Evolutionary conservation across 2,113 vertebrate species (phyloP).

Genomic region (Barnardius zonarius): DNA sequence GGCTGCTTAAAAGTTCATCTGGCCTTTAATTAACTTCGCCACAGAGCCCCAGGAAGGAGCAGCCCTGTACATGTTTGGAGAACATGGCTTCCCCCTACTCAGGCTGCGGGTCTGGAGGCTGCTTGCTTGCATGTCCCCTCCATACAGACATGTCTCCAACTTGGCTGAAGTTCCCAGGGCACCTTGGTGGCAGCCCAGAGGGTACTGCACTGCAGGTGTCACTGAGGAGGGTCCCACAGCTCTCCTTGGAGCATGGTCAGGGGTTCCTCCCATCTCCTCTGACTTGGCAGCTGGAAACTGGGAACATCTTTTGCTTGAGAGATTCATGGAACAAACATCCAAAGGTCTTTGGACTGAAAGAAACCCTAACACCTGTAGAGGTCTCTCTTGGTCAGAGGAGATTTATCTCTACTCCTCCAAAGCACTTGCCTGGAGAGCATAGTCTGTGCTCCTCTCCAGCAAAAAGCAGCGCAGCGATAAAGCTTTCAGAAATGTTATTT

Average conservation of each 20-base stretch:
- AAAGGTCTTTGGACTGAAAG: not conserved
- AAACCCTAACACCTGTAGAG: not conserved
- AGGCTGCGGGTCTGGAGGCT: not conserved
- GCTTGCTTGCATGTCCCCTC: not conserved
- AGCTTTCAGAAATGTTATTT: not conserved
- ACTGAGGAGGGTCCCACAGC: rapidly evolving
- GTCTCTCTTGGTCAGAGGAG: slow-evolving; percentile 30
- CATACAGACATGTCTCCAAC: rapidly evolving
- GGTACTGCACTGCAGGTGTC: not conserved
- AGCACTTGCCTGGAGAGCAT: rapidly evolving
- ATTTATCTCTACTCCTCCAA: not conserved
- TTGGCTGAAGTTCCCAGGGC: rapidly evolving
- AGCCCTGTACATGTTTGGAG: rapidly evolving
- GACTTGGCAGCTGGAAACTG: not conserved
- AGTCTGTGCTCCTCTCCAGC: not conserved
- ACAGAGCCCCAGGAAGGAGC: not conserved
- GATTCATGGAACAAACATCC: not conserved
- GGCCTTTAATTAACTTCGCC: not conserved
- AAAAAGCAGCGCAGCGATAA: not conserved
- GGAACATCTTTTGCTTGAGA: not conserved
- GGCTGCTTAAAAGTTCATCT: not conserved
- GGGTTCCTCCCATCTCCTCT: not conserved
- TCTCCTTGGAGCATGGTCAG: not conserved
- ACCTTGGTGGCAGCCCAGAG: not conserved
- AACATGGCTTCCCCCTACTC: rapidly evolving